These are phyloP conservation scores for Loxodonta africana DNA, from an alignment of 2,113 vertebrate genomes.

Conservation along the genomic window DNA sequence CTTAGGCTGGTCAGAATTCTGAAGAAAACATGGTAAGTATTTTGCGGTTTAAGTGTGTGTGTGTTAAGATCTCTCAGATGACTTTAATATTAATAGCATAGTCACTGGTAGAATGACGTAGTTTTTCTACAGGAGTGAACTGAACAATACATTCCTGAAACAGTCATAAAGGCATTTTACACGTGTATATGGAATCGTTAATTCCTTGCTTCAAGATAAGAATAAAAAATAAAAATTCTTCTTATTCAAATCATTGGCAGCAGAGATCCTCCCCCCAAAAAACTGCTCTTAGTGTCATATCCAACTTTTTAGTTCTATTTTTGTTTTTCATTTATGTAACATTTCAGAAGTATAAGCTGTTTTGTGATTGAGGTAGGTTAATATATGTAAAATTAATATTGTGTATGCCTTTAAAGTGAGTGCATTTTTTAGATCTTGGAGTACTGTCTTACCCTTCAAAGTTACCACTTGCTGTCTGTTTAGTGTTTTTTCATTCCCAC, in stretches of 20 bases:
- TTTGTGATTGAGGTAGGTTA: neutral
- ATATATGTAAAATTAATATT: neutral
- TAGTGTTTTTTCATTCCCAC: too few relatives aligned
- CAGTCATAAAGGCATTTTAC: neutral
- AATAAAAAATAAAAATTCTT: neutral
- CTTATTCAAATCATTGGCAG: neutral
- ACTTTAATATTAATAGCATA: conserved; percentile 32
- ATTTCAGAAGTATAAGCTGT: neutral
- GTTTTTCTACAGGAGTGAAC: conserved; percentile 57
- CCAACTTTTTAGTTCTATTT: neutral
- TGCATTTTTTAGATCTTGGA: neutral
- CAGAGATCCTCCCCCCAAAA: neutral
- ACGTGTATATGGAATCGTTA: neutral
- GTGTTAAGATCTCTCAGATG: conserved; percentile 39
- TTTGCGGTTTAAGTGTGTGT: conserved; percentile 2
- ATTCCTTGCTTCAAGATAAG: conserved; percentile 51
- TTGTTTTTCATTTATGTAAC: conserved; percentile 44
- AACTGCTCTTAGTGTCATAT: neutral
- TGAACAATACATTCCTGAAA: conserved; percentile 61
- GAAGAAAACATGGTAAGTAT: neutral
- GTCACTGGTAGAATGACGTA: neutral
- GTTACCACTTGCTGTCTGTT: too few relatives aligned
- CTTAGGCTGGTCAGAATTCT: conserved; percentile 49
- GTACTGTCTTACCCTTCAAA: too few relatives aligned
- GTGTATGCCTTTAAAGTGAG: conserved; percentile 6